A percentile compares a stretch with the other conserved stretches of the same genome.
phyloP scores from a whole-genome alignment of 1,140 invertebrate species.

The Achatina immaculata region DNA sequence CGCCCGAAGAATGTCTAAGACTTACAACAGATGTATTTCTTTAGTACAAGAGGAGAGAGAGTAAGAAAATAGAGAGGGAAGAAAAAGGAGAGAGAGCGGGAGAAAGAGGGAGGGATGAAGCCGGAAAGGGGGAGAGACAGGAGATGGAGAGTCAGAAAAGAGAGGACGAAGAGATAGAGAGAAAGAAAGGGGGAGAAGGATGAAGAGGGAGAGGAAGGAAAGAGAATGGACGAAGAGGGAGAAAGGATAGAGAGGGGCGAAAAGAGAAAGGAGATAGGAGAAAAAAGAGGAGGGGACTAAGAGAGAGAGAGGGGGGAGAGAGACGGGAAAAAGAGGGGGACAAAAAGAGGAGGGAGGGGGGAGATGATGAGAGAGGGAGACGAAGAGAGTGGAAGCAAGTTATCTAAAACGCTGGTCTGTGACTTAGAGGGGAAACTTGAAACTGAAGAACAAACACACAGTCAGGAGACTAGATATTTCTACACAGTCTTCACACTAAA shows the following conservation, averaged over 20 bases:
- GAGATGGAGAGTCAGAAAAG: too few relatives aligned
- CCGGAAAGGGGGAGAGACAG: slow-evolving; percentile 5
- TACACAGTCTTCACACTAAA: too few relatives aligned
- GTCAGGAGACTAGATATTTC: too few relatives aligned
- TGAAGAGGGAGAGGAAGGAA: neutral
- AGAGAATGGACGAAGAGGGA: neutral
- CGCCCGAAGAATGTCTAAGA: too few relatives aligned
- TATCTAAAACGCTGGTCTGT: too few relatives aligned
- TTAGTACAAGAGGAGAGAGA: too few relatives aligned
- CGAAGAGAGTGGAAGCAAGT: neutral
- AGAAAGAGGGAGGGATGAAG: slow-evolving; percentile 12
- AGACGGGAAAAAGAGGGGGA: too few relatives aligned
- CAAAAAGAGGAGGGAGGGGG: neutral
- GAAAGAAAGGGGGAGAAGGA: slow-evolving; percentile 3
- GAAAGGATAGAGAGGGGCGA: neutral
- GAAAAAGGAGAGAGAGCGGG: slow-evolving; percentile 5
- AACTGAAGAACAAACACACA: too few relatives aligned
- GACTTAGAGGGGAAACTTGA: too few relatives aligned
- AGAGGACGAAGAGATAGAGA: neutral
- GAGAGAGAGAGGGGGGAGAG: neutral
- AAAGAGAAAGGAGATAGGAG: too few relatives aligned
- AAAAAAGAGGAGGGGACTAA: neutral
- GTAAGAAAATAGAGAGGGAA: neutral
- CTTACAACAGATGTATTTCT: too few relatives aligned
- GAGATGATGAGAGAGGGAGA: slow-evolving; percentile 4